Evolutionary conservation across 2,797 vertebrate species (phyloP), one percentile per base, ranked within the genome.

Genomic region (Catamblyrhynchus diadema): DNA sequence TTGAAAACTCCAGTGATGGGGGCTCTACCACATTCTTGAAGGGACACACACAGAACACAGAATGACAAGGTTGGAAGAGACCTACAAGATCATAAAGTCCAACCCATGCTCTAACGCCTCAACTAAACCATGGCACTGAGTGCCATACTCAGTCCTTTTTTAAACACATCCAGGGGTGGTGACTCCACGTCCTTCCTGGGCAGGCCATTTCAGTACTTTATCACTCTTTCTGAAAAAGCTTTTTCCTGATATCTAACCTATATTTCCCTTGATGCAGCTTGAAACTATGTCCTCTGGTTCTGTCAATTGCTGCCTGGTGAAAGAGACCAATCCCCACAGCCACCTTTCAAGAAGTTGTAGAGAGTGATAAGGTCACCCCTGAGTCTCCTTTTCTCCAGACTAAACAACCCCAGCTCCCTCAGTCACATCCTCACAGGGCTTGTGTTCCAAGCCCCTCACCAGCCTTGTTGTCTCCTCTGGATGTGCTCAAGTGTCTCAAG

Each of bases 401-500:
- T 35, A 17, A 57, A 35, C n/a, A 24, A 0, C n/a, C n/a, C 10
- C 54, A 35, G 54, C n/a, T 56, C n/a, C 54, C 10, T 56, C 54
- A 56, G n/a, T 56, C 7, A n/a, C n/a, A n/a, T n/a, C n/a, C n/a
- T n/a, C n/a, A 4, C 7, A 33, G n/a, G 22, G 22, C 2, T 33
- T 11, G 14, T 24, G 22, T 33, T 24, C 22, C 54, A 2, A 24
- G n/a, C n/a, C 54, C n/a, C 54, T 56, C 54, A 7, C 22, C n/a
- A 35, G 14, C 54, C 22, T 56, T 0, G 10, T 6, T 56, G n/a
- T 14, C n/a, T 33, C n/a, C 54, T 33, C 54, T 33, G n/a, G 14
- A 33, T 0, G 3, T 1, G 10, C 22, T 56, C 22, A 16, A 33
- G 54, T 0, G 2, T 16, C 54, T 33, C 54, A 16, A 33, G 9